Percentiles rank a stretch among this genome's conserved stretches.
phyloP scores from a whole-genome alignment of 1,140 invertebrate genomes.

The Coptotermes formosanus region DNA sequence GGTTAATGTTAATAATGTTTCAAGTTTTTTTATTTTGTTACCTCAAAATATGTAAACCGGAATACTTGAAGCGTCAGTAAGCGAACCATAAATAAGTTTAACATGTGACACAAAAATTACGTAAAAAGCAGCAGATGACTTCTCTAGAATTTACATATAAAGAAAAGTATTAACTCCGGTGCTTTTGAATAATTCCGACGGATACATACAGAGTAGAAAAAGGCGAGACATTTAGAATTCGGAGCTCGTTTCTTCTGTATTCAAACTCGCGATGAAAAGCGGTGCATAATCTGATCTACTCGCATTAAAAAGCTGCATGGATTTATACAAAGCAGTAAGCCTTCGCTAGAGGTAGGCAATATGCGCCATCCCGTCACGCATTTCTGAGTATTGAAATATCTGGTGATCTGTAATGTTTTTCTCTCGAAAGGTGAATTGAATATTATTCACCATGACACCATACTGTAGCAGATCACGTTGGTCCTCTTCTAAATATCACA shows the following conservation, averaged over 20 bases:
- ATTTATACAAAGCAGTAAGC: too few relatives aligned
- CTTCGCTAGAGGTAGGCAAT: too few relatives aligned
- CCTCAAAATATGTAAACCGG: too few relatives aligned
- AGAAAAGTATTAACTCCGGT: neutral
- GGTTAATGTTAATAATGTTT: too few relatives aligned
- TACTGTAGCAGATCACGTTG: too few relatives aligned
- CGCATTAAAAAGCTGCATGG: neutral
- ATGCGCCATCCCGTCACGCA: too few relatives aligned
- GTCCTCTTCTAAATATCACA: too few relatives aligned
- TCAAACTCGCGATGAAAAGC: neutral
- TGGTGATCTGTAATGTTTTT: too few relatives aligned
- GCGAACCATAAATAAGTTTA: neutral
- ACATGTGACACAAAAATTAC: conserved; percentile 4
- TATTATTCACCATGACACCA: too few relatives aligned
- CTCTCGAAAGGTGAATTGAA: too few relatives aligned
- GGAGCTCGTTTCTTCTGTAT: neutral
- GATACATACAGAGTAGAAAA: neutral
- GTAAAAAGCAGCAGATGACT: neutral
- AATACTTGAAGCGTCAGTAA: neutral
- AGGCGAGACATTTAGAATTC: neutral
- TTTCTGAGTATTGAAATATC: too few relatives aligned
- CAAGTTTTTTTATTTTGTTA: too few relatives aligned
- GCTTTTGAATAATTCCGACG: neutral
- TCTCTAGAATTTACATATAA: neutral
- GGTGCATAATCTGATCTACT: neutral